Evolutionary conservation across 1,140 invertebrate species (phyloP).

Genomic region (Caenorhabditis latens): DNA sequence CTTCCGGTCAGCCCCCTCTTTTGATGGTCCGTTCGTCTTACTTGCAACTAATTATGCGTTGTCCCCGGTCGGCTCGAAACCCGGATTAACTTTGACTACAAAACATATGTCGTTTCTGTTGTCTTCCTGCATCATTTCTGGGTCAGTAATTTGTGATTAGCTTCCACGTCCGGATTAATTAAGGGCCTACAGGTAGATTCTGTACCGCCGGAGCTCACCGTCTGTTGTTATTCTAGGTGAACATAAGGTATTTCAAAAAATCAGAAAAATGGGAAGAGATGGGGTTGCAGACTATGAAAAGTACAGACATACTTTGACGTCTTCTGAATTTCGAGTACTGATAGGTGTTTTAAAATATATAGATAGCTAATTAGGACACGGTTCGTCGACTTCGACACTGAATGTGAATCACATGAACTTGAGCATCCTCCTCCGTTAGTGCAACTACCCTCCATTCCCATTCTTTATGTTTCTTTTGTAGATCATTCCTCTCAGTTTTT

Average conservation of each 20-base stretch:
- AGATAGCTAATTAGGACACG: not conserved
- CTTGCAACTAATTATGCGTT: slow-evolving; percentile 36
- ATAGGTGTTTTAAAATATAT: not conserved
- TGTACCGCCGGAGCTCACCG: not conserved
- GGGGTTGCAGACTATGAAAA: not conserved
- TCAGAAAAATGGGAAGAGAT: not conserved
- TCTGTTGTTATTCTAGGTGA: slow-evolving; percentile 10
- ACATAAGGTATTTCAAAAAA: not conserved
- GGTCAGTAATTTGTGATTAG: slow-evolving; percentile 47
- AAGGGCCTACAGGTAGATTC: slow-evolving; percentile 13
- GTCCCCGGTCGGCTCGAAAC: slow-evolving; percentile 9
- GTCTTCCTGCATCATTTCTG: slow-evolving; percentile 33
- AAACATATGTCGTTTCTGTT: slow-evolving; percentile 38
- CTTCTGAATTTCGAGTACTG: not conserved
- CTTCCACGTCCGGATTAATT: slow-evolving; percentile 28
- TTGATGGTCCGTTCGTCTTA: not conserved
- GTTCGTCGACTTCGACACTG: not conserved
- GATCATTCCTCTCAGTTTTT: not conserved
- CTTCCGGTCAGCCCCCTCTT: not conserved
- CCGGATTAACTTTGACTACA: slow-evolving; percentile 54
- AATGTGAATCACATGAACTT: slow-evolving; percentile 26
- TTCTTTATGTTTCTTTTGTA: not conserved
- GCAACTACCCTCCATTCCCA: not conserved
- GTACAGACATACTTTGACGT: slow-evolving; percentile 43
- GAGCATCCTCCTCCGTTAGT: not conserved